Conservation (phyloP, 2,113 vertebrate species). For the Heterotis niloticus region DNA sequence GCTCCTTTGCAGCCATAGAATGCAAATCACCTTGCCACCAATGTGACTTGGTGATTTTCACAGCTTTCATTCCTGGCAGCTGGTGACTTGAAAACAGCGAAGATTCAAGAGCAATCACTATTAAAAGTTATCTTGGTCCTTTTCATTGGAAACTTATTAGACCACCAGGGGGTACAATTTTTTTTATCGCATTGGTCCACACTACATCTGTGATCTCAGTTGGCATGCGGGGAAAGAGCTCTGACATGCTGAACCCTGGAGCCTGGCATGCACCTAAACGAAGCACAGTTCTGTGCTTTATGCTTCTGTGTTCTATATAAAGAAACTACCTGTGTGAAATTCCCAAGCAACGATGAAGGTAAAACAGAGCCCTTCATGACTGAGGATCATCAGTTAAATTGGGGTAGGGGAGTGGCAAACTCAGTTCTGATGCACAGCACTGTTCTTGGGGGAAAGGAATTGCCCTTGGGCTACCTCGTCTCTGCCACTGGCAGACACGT, state of each 20-base stretch:
- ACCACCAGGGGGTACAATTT: not conserved
- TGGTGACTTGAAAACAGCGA: no score
- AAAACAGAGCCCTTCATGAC: no score
- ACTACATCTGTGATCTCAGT: no score
- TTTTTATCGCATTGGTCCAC: not conserved
- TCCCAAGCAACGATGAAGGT: constrained; percentile 1
- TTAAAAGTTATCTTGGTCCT: no score
- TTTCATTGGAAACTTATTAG: not conserved
- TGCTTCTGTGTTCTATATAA: not conserved
- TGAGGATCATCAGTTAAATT: not conserved
- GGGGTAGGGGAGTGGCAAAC: not conserved
- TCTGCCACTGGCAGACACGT: not conserved
- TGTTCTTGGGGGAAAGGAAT: not conserved
- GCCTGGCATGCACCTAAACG: not conserved
- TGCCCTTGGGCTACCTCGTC: not conserved
- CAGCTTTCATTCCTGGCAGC: no score
- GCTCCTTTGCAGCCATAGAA: not conserved
- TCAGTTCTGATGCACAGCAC: not conserved
- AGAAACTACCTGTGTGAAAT: not conserved
- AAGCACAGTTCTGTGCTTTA: not conserved
- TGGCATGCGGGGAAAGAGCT: no score
- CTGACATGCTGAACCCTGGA: not conserved
- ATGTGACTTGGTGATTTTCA: no score
- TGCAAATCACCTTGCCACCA: not conserved
- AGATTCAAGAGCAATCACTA: no score